A percentile compares a stretch with the other conserved stretches of the same genome.
phyloP scores from a whole-genome alignment of 2,797 vertebrate genomes.

The Masticophis lateralis region DNA sequence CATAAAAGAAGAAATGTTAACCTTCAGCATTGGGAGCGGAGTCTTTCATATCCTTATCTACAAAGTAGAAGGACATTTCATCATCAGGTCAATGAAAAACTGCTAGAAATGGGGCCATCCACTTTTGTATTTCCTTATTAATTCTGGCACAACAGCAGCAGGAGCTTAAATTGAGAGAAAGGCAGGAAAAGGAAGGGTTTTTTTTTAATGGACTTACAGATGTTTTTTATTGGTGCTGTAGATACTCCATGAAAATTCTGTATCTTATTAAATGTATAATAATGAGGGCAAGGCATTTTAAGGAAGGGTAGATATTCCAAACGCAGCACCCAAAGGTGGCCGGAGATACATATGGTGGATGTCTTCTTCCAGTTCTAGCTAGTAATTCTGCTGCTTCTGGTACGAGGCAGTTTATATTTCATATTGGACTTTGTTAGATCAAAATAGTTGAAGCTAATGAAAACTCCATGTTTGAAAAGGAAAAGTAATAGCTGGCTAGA shows the following conservation, averaged over 20 bases:
- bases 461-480: not conserved
- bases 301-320: not conserved
- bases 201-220: not conserved
- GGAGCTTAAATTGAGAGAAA: not conserved
- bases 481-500: not conserved
- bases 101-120: not conserved
- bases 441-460: not conserved
- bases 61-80: constrained; percentile 19
- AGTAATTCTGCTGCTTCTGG: not conserved
- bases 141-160: not conserved
- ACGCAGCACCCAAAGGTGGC: not conserved
- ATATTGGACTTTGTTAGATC: not conserved
- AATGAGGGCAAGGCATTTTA: not conserved
- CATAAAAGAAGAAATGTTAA: not conserved
- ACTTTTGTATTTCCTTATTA: constrained; percentile 29
- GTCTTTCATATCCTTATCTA: constrained; percentile 30
- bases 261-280: not conserved
- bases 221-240: not conserved
- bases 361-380: not conserved
- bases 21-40: not conserved
- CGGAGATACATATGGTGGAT: not conserved
- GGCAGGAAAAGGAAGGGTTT: not conserved
- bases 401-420: not conserved
- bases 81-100: constrained; percentile 3
- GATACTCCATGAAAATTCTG: not conserved